Base-by-base conservation (phyloP, 2,797 vertebrate species). In the Platyrinchus mystaceus region DNA sequence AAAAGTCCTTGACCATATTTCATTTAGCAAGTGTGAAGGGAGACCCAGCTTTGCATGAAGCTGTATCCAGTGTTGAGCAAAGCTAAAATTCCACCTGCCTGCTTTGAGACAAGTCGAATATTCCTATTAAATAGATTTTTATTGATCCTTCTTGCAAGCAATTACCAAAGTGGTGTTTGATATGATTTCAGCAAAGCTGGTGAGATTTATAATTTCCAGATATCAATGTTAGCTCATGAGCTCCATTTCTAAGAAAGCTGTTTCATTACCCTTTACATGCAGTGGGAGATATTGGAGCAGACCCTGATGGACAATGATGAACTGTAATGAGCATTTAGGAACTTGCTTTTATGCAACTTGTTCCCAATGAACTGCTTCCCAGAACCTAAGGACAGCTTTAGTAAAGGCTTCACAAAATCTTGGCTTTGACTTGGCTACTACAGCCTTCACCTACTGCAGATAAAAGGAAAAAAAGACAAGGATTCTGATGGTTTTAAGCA, bases 291-390 rank as follows among this genome's bases (percentile, higher is more conserved):
- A 84, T 59, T 89, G 41, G 60, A 50, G 12, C 47, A 52, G 63
- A 90, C 70, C 82, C 24, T 73, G 69, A 70, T 26, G 83, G 80
- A 75, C 84, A 55, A 49, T 23, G 78, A 91, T 78, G 75, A 91
- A 52, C 64, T 88, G 30, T 52, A 63, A 70, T 0, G 8, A 80
- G 58, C 32, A 20, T 77, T 85, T 68, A 84, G 37, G 66, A 41
- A 87, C 84, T 67, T 84, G 74, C 76, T 96, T 84, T 94, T 87
- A 58, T 64, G 67, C 84, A 75, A 74, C 84, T 75, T 68, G 58
- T 47, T 60, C 74, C 44, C 10, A 17, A 69, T 50, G 19, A 87
- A 93, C 89, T 86, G 64, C 49, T 95, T 93, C 60, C 90, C 6
- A 12, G 84, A 74, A 84, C 44, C 74, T 78, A 62, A 91, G 2